These are phyloP conservation scores for Pedionomus torquatus DNA, from an alignment of 2,113 vertebrate genomes.

Conservation along the genomic window DNA sequence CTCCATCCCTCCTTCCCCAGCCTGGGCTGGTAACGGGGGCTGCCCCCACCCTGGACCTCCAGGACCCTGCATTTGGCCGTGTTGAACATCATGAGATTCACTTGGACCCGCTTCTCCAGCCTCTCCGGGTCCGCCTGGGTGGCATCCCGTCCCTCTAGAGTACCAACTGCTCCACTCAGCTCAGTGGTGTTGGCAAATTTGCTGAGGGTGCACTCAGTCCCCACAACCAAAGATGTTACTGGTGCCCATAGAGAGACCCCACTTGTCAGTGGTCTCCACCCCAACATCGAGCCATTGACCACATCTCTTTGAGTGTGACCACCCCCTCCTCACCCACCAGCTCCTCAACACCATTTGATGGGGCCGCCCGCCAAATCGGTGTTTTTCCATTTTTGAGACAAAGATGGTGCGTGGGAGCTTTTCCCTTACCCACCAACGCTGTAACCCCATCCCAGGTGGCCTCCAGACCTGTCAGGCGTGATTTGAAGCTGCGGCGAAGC, in stretches of 20 bases:
- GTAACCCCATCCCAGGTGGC: background rate
- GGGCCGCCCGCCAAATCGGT: no score
- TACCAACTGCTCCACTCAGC: no score
- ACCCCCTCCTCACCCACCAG: fast-evolving
- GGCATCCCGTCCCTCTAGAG: background rate
- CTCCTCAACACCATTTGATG: no score
- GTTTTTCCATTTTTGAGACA: background rate
- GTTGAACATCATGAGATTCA: background rate
- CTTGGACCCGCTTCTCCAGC: background rate
- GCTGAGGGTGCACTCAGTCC: background rate
- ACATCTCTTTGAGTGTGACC: background rate
- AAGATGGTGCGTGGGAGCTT: fast-evolving
- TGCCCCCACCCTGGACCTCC: no score
- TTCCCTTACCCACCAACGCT: background rate
- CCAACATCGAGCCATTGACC: fast-evolving
- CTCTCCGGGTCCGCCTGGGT: background rate
- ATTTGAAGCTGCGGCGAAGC: background rate
- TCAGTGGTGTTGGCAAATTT: background rate
- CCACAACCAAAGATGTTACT: background rate
- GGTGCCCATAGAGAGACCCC: fast-evolving
- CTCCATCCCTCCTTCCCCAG: background rate
- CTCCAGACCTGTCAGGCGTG: background rate
- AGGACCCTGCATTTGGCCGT: background rate
- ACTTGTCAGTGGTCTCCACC: fast-evolving
- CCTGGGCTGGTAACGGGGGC: background rate